phyloP scores from a whole-genome alignment of 2,113 vertebrate species.

The Coreoperca whiteheadi region DNA sequence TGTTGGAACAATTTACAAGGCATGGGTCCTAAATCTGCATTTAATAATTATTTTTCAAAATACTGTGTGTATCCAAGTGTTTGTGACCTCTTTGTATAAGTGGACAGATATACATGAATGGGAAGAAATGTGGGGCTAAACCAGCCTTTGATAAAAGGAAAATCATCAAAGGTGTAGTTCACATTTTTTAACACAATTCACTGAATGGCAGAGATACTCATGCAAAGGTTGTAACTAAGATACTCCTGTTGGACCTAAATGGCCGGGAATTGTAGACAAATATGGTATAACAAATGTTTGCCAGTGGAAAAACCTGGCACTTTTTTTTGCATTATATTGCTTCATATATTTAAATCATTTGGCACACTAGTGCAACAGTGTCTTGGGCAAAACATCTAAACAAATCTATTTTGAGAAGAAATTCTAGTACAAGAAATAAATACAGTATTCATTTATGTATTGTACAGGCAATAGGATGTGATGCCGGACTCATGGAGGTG shows the following conservation, averaged over 20 bases:
- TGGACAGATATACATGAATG: background rate
- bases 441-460: background rate
- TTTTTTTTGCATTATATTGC: no score
- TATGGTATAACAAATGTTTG: no score
- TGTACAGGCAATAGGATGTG: background rate
- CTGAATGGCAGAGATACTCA: background rate
- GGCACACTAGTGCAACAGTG: background rate
- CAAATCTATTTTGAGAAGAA: background rate
- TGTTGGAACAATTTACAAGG: slow-evolving; percentile 32
- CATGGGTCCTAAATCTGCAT: slow-evolving; percentile 9
- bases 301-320: no score
- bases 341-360: no score
- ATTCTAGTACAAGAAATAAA: background rate
- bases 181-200: background rate
- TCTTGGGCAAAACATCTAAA: background rate
- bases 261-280: no score
- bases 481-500: slow-evolving; percentile 13
- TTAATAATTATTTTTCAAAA: slow-evolving; percentile 29
- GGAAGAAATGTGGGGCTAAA: background rate
- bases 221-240: background rate
- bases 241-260: background rate
- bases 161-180: background rate
- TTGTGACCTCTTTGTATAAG: slow-evolving; percentile 7
- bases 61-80: slow-evolving; percentile 8
- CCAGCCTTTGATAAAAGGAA: background rate